These are phyloP conservation scores for Dicentrarchus labrax DNA, from an alignment of 2,113 vertebrate species.

Conservation along the genomic window DNA sequence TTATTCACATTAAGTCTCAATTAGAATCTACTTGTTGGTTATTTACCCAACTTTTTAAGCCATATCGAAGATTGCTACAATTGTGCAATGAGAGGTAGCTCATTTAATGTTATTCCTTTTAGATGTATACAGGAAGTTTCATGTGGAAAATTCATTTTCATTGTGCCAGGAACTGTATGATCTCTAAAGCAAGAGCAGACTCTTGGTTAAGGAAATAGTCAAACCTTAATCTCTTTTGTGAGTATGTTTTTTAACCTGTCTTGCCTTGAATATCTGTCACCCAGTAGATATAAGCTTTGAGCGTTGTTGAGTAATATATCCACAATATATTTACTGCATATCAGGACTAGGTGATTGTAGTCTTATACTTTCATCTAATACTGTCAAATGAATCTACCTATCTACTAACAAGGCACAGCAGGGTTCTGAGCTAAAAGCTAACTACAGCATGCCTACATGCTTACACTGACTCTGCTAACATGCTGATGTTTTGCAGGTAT, in stretches of 20 bases:
- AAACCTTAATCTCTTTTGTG: neutral
- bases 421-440: neutral
- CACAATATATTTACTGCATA: neutral
- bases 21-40: neutral
- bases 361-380: neutral
- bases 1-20: slow-evolving; percentile 18
- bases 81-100: neutral
- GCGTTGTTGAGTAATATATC: neutral
- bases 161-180: neutral
- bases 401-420: neutral
- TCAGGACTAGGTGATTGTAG: neutral
- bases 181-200: neutral
- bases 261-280: no score
- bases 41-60: neutral
- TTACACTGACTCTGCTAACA: neutral
- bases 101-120: neutral
- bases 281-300: neutral
- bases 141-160: neutral
- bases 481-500: neutral
- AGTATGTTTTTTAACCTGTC: neutral
- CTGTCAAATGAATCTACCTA: neutral
- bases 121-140: neutral
- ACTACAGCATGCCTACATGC: neutral
- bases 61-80: slow-evolving; percentile 9
- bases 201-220: neutral